Base-by-base conservation (phyloP, 2,797 vertebrate species). In the Synaphobranchus kaupii region DNA sequence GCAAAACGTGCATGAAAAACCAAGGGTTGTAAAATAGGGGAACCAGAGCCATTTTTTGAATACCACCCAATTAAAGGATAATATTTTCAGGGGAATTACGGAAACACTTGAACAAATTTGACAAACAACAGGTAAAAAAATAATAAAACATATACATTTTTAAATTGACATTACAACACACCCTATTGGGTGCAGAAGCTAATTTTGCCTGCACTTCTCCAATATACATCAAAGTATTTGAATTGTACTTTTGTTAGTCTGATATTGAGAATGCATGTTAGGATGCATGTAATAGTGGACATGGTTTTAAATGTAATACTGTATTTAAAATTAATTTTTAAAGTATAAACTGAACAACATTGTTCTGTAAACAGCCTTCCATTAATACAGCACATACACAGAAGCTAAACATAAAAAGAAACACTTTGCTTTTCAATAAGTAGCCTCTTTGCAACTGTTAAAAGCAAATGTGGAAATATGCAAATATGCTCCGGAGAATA, bases 341-440 rank as follows among this genome's bases (percentile, higher is more conserved):
- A 60, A 34, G 17, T 31, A 34, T 83, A 25, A 80, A 25, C 44
- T 1, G 22, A 80, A 50, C 28, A 84, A 58, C 28, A 22, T 85
- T 50, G 73, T 66, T 60, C 4, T 81, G 76, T 76, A 52, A 86
- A 78, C 8, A 28, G 25, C 22, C 28, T 86, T 39, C 58, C 58
- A 86, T 68, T 13, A 83, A 56, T 48, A 48, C 39, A 83, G n/a
- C 12, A 83, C 52, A 86, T n/a, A 47, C 39, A 58, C 60, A 50
- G 63, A 68, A 28, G 85, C 34, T 86, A 34, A 13, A 73, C 39
- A 3, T 25, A 84, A 85, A 54, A 73, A 22, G 0, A 39, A 66
- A 85, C 25, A n/a, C 85, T n/a, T 12, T 10, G 39, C 12, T 12
- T 25, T 73, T 76, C 52, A 39, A 15, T 83, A 63, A 31, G 28